These are phyloP conservation scores for Pelodiscus sinensis DNA, from an alignment of 2,113 vertebrate species.

Conservation along the genomic window DNA sequence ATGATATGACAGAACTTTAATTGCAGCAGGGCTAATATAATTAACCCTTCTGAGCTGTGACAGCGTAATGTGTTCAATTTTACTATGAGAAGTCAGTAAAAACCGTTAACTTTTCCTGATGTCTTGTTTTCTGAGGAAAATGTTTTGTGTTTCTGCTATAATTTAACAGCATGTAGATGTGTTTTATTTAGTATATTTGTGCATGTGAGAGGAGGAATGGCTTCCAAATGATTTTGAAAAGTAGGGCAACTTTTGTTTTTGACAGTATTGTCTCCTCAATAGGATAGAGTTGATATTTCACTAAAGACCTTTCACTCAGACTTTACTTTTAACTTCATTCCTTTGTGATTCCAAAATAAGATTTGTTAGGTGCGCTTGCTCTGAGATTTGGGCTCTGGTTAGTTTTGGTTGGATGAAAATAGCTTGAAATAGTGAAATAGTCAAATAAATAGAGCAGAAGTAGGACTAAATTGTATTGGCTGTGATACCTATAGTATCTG, in stretches of 20 bases:
- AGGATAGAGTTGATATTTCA: not conserved
- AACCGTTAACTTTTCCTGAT: not conserved
- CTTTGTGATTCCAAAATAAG: constrained; percentile 27
- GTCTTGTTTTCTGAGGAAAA: not conserved
- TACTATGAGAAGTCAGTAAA: not conserved
- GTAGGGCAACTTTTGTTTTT: not conserved
- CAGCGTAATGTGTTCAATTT: not conserved
- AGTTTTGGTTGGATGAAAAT: constrained; percentile 5
- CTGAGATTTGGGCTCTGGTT: constrained; percentile 28
- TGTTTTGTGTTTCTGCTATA: not conserved
- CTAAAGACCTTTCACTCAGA: not conserved
- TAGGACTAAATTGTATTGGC: not conserved
- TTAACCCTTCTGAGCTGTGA: not conserved
- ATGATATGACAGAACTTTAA: not conserved
- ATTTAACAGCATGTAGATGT: constrained; percentile 4
- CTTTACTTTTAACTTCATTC: not conserved
- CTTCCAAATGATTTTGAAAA: constrained; percentile 23
- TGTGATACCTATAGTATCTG: constrained; percentile 26
- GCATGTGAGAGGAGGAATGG: not conserved
- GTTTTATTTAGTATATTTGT: constrained; percentile 13
- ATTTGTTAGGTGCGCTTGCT: constrained; percentile 2
- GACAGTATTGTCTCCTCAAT: not conserved
- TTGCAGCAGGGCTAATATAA: not conserved
- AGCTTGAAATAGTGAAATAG: constrained; percentile 59
- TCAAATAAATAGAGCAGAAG: constrained; percentile 30